Evolutionary conservation across 1,140 invertebrate genomes (phyloP), one percentile per base, ranked within the genome.

Genomic region (Psilanteris sp.): DNA sequence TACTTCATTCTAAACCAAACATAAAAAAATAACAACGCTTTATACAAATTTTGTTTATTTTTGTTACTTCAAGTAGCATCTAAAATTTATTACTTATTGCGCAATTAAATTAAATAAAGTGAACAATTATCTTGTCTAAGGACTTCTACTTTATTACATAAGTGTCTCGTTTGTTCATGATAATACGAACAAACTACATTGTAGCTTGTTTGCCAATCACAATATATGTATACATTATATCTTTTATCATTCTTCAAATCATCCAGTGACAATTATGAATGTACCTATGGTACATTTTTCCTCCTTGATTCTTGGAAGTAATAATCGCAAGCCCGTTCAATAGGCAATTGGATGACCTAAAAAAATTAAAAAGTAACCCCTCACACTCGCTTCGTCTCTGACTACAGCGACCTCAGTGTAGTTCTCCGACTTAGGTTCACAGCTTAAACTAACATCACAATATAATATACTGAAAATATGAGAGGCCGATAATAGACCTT

Each of bases 131-230:
- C 55, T 81, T 81, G 72, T 85, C 84, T 79, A 86, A 87, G 81
- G 83, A 86, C 84, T 83, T 85, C 85, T 88, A 88, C 86, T 88
- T 88, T 88, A 88, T 87, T 88, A 88, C 86, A 88, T 83, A 85
- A 86, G 83, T 86, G 79, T 84, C 79, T 79, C 72, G 80, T 88
- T 88, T 83, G 81, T 85, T 85, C 81, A 85, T 86, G 84, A 84
- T 80, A 82, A 82, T 82, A 82, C 83, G 84, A 88, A 84, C 87
- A 87, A 88, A 87, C 86, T 88, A 87, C 87, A 88, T 88, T 87
- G 86, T 88, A 88, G 87, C 83, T 86, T 85, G 84, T 79, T 78
- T 81, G 77, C 85, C 82, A 82, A 85, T 87, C 83, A 87, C 82
- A 88, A 82, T 87, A 85, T 87, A 83, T 87, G 86, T 82, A 87